Base-by-base conservation (phyloP, 2,888 invertebrate species). In the Calameuta pallipes region DNA sequence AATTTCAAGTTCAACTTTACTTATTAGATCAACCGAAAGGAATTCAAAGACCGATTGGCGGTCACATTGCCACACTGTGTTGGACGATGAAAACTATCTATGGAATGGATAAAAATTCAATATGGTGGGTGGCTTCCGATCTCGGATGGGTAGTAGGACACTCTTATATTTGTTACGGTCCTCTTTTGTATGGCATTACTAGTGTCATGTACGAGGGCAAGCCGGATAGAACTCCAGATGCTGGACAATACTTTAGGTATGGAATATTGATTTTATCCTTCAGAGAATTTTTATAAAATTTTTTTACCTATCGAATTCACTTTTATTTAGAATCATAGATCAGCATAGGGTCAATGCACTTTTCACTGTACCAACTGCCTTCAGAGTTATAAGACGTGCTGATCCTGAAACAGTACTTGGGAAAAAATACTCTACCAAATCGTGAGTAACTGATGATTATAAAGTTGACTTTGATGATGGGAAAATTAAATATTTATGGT, bases 111-210 rank as follows among this genome's bases (percentile, higher is more conserved):
- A 93, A 94, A 11, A 94, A 95, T 15, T 97, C 98, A 33, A 94
- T 95, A 41, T 98, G 98, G 95, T 98, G 98, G 97, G 95, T 96
- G 23, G 97, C 97, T 0, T 98, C 98, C 70, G 96, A 96, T 88
- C 93, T 96, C 76, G 97, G 97, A 15, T 97, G 97, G 97, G 98
- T 98, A 0, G 98, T 98, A 1, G 98, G 98, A 0, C 98, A 98
- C 89, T 98, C 98, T 0, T 98, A 98, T 90, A 98, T 98, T 84
- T 97, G 97, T 90, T 98, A 98, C 86, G 98, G 96, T 0, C 98
- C 98, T 0, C 92, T 98, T 6, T 92, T 97, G 0, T 95, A 95
- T 82, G 97, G 98, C 0, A 93, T 95, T 73, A 98, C 98, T 0
- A 96, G 95, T 75, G 93, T 97, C 33, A 94, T 97, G 92, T 97